A percentile compares a stretch with the other conserved stretches of the same genome.
These are phyloP conservation scores for Troides oblongomaculatus DNA, from an alignment of 2,888 invertebrate species.

Conservation along the genomic window DNA sequence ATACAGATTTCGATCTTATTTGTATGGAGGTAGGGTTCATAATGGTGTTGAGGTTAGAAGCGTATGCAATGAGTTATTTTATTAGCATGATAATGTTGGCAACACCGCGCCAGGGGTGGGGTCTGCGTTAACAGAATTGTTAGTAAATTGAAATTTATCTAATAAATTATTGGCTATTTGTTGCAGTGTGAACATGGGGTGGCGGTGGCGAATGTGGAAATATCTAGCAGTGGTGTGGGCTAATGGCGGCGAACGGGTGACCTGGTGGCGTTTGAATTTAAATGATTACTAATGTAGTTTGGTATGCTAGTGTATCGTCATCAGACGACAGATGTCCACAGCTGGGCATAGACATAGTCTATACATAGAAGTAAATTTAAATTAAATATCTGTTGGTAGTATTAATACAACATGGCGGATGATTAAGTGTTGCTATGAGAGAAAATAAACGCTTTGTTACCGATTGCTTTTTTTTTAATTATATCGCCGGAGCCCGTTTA, in stretches of 20 bases:
- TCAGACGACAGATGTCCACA: too few species aligned
- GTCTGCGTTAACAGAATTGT: slow-evolving; percentile 61
- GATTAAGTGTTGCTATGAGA: too few species aligned
- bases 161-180: slow-evolving; percentile 70
- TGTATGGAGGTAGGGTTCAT: slow-evolving; percentile 21
- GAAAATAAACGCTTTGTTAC: too few species aligned
- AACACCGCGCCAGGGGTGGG: slow-evolving; percentile 51
- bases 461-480: too few species aligned
- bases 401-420: too few species aligned
- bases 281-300: too few species aligned
- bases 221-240: slow-evolving; percentile 8
- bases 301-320: too few species aligned
- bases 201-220: slow-evolving; percentile 30
- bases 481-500: too few species aligned
- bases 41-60: slow-evolving; percentile 22
- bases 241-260: not conserved
- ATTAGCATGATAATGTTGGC: slow-evolving; percentile 67
- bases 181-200: slow-evolving; percentile 34
- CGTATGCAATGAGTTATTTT: slow-evolving; percentile 49
- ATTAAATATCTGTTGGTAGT: too few species aligned
- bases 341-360: too few species aligned
- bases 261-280: too few species aligned
- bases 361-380: too few species aligned
- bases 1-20: slow-evolving; percentile 36
- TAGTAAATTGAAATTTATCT: slow-evolving; percentile 74